Conservation (phyloP, 2,113 vertebrate species). For the Notarius quadriscutis region DNA sequence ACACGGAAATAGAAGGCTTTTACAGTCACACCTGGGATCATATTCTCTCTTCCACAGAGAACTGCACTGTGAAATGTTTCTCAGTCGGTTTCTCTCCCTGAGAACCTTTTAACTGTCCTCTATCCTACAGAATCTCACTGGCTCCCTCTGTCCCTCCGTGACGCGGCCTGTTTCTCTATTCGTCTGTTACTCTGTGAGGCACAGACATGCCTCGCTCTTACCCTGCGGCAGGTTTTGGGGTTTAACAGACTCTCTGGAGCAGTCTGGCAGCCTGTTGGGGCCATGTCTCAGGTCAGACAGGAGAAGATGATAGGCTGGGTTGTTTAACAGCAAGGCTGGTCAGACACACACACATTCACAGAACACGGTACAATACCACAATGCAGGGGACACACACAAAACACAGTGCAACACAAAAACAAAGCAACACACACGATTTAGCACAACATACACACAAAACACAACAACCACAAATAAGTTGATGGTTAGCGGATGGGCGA, state of each 20-base stretch:
- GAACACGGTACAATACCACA: conserved; percentile 40
- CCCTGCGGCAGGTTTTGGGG: conserved; percentile 78
- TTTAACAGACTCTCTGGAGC: conserved; percentile 76
- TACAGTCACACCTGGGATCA: background rate
- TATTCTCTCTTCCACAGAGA: background rate
- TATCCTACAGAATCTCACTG: background rate
- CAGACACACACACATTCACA: conserved; percentile 59
- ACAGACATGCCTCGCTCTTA: conserved; percentile 63
- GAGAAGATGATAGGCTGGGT: conserved; percentile 90
- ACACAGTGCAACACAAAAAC: conserved; percentile 44
- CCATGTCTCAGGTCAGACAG: conserved; percentile 85
- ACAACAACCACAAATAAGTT: conserved; percentile 40
- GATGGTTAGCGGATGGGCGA: background rate
- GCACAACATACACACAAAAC: conserved; percentile 35
- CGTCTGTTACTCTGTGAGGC: conserved; percentile 13
- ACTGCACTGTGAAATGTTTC: background rate
- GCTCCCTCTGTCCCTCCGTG: background rate
- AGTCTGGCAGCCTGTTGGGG: conserved; percentile 66
- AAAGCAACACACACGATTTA: conserved; percentile 38
- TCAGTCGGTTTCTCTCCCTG: background rate
- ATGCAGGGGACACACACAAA: conserved; percentile 40
- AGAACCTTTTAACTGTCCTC: background rate
- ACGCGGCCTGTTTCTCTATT: background rate
- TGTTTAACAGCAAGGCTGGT: conserved; percentile 91
- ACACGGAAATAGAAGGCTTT: background rate